Conservation (phyloP, 2,113 vertebrate species). For the Astatoreochromis straeleni region DNA sequence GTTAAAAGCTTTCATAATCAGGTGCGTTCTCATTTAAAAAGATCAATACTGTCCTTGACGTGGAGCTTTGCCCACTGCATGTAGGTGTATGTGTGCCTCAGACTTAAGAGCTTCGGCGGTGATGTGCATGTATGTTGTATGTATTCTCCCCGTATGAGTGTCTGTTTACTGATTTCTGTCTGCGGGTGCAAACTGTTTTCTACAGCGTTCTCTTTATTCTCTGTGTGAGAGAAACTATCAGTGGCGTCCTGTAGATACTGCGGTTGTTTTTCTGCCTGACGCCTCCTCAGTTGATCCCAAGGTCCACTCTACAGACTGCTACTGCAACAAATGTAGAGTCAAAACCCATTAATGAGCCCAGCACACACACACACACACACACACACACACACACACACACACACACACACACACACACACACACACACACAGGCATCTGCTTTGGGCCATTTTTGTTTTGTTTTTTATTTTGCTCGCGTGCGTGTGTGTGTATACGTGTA, state of each 20-base stretch:
- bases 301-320: conserved; percentile 31
- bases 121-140: background rate
- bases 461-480: background rate
- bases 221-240: conserved; percentile 4
- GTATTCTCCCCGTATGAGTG: background rate
- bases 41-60: conserved; percentile 46
- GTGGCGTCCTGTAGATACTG: background rate
- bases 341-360: conserved; percentile 31
- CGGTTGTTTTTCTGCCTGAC: conserved; percentile 40
- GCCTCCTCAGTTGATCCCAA: conserved; percentile 45
- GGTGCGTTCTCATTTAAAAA: conserved; percentile 42
- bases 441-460: background rate
- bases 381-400: background rate
- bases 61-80: background rate
- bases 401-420: background rate
- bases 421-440: background rate
- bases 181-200: background rate
- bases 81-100: background rate
- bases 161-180: conserved; percentile 16
- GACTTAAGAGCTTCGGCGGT: background rate
- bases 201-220: background rate
- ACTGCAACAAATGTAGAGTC: conserved; percentile 10
- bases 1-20: conserved; percentile 71
- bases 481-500: background rate
- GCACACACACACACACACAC: background rate